Conservation (phyloP, 1,140 invertebrate genomes). For the Eulimnadia texana region DNA sequence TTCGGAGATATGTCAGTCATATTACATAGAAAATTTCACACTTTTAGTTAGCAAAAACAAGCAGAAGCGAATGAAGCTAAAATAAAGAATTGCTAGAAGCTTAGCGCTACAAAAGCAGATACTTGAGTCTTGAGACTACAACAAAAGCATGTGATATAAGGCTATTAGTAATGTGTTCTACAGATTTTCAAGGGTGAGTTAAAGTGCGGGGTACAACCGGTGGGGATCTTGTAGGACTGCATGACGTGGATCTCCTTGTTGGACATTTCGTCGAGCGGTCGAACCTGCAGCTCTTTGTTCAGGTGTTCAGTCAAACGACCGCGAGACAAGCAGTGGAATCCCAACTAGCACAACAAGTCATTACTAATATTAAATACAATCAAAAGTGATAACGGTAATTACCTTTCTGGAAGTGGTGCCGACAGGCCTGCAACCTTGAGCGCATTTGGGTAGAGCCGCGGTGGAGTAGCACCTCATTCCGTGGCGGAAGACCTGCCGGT, state of each 20-base stretch:
- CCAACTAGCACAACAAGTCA: conserved; percentile 5
- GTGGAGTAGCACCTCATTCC: conserved; percentile 15
- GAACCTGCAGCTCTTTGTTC: neutral
- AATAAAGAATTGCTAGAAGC: too few relatives aligned
- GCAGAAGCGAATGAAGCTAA: too few relatives aligned
- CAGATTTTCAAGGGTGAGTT: neutral
- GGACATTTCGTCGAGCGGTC: conserved; percentile 12
- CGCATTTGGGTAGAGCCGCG: conserved; percentile 4
- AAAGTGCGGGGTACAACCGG: conserved; percentile 3
- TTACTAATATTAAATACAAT: neutral
- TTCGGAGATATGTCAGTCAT: neutral
- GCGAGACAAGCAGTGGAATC: conserved; percentile 14
- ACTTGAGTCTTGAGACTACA: too few relatives aligned
- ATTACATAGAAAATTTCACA: neutral
- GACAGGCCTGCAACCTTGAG: conserved; percentile 8
- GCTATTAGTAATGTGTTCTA: neutral
- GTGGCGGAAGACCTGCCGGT: conserved; percentile 4
- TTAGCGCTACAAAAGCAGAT: too few relatives aligned
- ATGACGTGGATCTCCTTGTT: conserved; percentile 11
- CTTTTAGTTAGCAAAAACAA: neutral
- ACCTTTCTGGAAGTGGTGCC: conserved; percentile 8
- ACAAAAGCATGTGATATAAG: too few relatives aligned
- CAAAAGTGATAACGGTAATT: neutral
- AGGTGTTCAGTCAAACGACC: conserved; percentile 15
- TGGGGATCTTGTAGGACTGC: conserved; percentile 6